Evolutionary conservation across 2,113 vertebrate genomes (phyloP).

Genomic region (Chaetodon trifascialis): DNA sequence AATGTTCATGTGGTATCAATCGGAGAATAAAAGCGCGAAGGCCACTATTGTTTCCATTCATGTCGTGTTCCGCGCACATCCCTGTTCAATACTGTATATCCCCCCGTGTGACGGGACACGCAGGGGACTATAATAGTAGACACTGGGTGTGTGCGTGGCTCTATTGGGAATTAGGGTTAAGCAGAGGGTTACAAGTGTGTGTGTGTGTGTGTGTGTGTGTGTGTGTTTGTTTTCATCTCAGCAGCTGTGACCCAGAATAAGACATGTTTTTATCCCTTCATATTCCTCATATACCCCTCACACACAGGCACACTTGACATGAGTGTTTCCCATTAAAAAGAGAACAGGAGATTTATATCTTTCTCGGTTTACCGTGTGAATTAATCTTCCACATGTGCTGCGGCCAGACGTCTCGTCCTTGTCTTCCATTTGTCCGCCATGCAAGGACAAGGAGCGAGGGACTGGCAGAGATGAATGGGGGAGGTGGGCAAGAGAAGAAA

Average conservation of each 20-base stretch:
- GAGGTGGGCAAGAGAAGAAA: neutral
- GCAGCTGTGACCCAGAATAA: constrained; percentile 65
- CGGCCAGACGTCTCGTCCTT: constrained; percentile 32
- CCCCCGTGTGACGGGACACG: constrained; percentile 32
- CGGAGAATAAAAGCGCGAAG: constrained; percentile 45
- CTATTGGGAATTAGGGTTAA: constrained; percentile 47
- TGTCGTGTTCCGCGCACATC: neutral
- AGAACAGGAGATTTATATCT: constrained; percentile 18
- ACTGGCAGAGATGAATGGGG: constrained; percentile 30
- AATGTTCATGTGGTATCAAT: constrained; percentile 3
- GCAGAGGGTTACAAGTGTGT: constrained; percentile 41
- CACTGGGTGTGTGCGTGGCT: constrained; percentile 15
- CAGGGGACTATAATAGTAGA: constrained; percentile 32
- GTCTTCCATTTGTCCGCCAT: constrained; percentile 30
- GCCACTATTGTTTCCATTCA: constrained; percentile 37
- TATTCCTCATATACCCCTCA: neutral
- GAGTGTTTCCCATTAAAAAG: constrained; percentile 9
- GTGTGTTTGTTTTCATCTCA: constrained; percentile 40
- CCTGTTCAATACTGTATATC: constrained; percentile 26
- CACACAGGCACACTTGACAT: constrained; percentile 1
- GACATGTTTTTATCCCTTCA: constrained; percentile 40
- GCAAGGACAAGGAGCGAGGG: constrained; percentile 42
- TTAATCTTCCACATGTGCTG: constrained; percentile 3
- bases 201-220: constrained; percentile 24
- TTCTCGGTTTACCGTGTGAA: constrained; percentile 1